These are phyloP conservation scores for Procambarus clarkii DNA, from an alignment of 1,140 invertebrate genomes.

Conservation along the genomic window DNA sequence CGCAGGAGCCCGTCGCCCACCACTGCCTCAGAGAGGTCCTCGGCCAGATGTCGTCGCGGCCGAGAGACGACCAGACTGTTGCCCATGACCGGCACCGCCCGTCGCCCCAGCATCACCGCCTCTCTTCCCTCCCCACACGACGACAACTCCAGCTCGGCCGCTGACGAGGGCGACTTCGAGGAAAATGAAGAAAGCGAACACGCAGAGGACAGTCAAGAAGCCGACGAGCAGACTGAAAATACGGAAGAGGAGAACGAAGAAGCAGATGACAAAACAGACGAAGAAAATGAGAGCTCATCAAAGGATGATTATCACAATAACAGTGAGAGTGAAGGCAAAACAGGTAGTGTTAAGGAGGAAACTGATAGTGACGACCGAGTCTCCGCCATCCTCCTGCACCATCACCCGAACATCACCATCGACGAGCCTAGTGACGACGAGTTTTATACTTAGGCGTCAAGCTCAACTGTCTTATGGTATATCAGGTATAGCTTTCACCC, in stretches of 20 bases:
- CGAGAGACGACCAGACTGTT: constrained; percentile 31
- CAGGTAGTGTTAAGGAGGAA: neutral
- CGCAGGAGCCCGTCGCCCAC: constrained; percentile 38
- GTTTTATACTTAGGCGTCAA: constrained; percentile 3
- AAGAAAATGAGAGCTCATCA: constrained; percentile 4
- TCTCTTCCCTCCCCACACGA: neutral
- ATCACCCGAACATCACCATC: constrained; percentile 56
- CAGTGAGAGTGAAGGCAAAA: neutral
- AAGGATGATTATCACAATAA: neutral
- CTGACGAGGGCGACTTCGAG: constrained; percentile 24
- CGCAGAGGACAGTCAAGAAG: neutral
- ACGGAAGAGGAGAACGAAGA: constrained; percentile 15
- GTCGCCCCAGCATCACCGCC: constrained; percentile 16
- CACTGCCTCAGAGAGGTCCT: constrained; percentile 25
- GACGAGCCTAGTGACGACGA: constrained; percentile 61
- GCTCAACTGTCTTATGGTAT: too few relatives aligned
- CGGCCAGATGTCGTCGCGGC: constrained; percentile 40
- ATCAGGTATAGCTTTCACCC: too few relatives aligned
- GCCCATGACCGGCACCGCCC: constrained; percentile 1
- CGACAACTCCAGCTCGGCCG: constrained; percentile 58
- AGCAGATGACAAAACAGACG: neutral
- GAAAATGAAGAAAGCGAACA: neutral
- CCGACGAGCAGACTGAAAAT: constrained; percentile 9
- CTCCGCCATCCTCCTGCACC: constrained; percentile 34
- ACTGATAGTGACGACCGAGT: constrained; percentile 48